A percentile compares a stretch with the other conserved stretches of the same genome.
Conservation (phyloP, 2,113 vertebrate species). For the Sebastes fasciatus region DNA sequence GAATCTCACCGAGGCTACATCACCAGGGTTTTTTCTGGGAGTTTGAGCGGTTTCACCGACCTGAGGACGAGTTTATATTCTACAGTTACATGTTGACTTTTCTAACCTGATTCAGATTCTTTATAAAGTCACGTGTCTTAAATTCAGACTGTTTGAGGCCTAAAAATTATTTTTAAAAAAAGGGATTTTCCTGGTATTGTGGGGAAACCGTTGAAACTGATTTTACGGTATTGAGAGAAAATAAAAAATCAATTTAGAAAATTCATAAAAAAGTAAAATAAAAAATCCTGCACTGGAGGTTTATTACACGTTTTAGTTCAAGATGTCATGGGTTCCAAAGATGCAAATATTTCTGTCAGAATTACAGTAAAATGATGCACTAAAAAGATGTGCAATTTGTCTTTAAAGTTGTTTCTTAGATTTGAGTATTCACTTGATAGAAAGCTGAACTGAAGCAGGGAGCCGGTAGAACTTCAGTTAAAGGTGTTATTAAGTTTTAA, state of each 20-base stretch:
- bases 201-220: too few relatives aligned
- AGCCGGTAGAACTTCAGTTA: too few relatives aligned
- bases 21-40: background rate
- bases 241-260: background rate
- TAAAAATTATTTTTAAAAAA: background rate
- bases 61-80: background rate
- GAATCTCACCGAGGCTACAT: too few relatives aligned
- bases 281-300: background rate
- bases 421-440: background rate
- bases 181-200: background rate
- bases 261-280: background rate
- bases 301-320: background rate
- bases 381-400: background rate
- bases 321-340: background rate
- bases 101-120: background rate
- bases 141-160: background rate
- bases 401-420: background rate
- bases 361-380: slow-evolving; percentile 4
- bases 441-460: background rate
- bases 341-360: background rate
- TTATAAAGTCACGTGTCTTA: background rate
- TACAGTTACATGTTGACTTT: too few relatives aligned
- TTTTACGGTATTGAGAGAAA: too few relatives aligned
- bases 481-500: too few relatives aligned
- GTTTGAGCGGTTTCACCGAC: background rate